Evolutionary conservation across 2,113 vertebrate genomes (phyloP).

Genomic region (Globicephala melas): DNA sequence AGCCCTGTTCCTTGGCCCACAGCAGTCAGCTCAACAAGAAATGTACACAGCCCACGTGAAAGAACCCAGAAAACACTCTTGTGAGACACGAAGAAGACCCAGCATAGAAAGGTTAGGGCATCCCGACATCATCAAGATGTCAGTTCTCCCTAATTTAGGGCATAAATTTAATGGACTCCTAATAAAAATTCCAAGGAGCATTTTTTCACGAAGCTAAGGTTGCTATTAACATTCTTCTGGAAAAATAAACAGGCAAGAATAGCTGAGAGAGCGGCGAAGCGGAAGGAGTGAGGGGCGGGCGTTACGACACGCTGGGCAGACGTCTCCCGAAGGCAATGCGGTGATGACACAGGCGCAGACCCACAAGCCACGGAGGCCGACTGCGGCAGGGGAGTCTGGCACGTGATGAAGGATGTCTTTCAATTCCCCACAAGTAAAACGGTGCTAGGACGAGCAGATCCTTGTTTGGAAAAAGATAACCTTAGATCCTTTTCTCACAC

Average conservation of each 20-base stretch:
- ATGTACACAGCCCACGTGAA: not conserved
- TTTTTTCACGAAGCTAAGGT: not conserved
- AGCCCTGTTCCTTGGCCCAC: not conserved
- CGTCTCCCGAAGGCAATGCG: rapidly evolving
- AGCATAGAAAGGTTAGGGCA: not conserved
- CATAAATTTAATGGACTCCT: not conserved
- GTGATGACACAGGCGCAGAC: not conserved
- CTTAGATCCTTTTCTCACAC: not conserved
- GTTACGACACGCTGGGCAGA: rapidly evolving
- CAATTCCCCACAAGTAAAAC: rapidly evolving
- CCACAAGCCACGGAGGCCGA: rapidly evolving
- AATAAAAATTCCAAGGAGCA: not conserved
- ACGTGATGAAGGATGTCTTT: rapidly evolving
- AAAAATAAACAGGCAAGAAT: not conserved
- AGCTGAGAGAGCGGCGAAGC: rapidly evolving
- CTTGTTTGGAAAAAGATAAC: not conserved
- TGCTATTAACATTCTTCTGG: not conserved
- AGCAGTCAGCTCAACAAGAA: rapidly evolving
- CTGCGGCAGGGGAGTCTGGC: rapidly evolving
- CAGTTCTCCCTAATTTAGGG: not conserved
- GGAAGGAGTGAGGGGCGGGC: rapidly evolving
- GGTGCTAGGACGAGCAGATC: rapidly evolving
- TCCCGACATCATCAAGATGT: not conserved
- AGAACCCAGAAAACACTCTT: not conserved
- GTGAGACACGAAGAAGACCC: not conserved